Conservation (phyloP, 1,140 invertebrate genomes). For the Tigriopus japonicus region DNA sequence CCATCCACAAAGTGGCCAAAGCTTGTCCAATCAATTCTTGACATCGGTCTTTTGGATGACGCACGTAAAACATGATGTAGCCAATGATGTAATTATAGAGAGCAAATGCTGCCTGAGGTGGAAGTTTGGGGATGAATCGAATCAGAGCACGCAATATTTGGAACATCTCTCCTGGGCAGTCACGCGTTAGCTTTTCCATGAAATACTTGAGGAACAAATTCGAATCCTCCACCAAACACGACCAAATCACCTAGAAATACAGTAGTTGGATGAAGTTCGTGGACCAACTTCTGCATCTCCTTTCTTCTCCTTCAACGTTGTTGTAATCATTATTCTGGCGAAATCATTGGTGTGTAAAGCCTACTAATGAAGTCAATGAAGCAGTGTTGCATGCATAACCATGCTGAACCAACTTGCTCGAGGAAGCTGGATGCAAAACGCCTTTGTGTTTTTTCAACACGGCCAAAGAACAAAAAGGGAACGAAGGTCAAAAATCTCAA, state of each 20-base stretch:
- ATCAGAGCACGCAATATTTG: conserved; percentile 77
- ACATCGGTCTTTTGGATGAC: conserved; percentile 79
- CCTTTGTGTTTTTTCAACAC: too few relatives aligned
- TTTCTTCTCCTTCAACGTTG: too few relatives aligned
- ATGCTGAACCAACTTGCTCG: too few relatives aligned
- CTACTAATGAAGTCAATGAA: too few relatives aligned
- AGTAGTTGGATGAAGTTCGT: background rate
- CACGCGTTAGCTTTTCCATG: conserved; percentile 80
- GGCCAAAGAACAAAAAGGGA: too few relatives aligned
- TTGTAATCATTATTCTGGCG: too few relatives aligned
- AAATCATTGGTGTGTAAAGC: too few relatives aligned
- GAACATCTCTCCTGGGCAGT: conserved; percentile 88
- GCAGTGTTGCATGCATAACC: too few relatives aligned
- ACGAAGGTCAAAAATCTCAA: too few relatives aligned
- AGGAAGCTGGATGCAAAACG: too few relatives aligned
- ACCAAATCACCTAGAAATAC: conserved; percentile 67
- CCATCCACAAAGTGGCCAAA: conserved; percentile 88
- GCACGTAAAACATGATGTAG: conserved; percentile 97
- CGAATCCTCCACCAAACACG: conserved; percentile 91
- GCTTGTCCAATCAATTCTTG: conserved; percentile 83
- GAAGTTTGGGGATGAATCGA: conserved; percentile 66
- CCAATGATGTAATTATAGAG: conserved; percentile 98
- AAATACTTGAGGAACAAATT: conserved; percentile 88
- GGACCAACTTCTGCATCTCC: too few relatives aligned
- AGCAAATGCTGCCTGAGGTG: conserved; percentile 94